Base-by-base conservation (phyloP, 2,113 vertebrate species). In the Ptychochromis oligacanthus region DNA sequence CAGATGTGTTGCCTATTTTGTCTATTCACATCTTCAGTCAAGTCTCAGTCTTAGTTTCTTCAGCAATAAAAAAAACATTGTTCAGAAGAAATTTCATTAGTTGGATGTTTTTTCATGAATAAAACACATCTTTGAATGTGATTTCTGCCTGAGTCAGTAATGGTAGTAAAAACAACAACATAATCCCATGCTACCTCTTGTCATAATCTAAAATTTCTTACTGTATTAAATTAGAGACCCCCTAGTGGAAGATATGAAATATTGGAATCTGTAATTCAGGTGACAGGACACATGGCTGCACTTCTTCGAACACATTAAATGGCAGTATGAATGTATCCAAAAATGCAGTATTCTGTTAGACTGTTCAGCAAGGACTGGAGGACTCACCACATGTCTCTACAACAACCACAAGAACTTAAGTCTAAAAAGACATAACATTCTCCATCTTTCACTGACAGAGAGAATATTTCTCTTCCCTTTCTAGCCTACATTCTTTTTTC, bases 401-500 rank as follows among this genome's bases (percentile, higher is more conserved):
- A 52, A 15, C 36, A 34, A 75, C 80, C 38, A 80, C 67, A 58
- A 64, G 9, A 60, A 6, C 43, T 18, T 4, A 7, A 6, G 6
- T 62, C 67, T 85, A 80, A 78, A 75, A 82, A 49, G 74, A 75
- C 65, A 72, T 78, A 13, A 46, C n/a, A 2, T 31, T 24, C 55
- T 40, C 5, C 7, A 58, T 62, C 36, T 26, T 38, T 49, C 26
- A 14, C 43, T 82, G 46, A 81, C 78, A 75, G 55, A 76, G 24
- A 61, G 11, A 70, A 34, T 28, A 46, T 82, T 74, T 79, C 18
- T 22, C 24, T 22, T 83, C 64, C 67, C 17, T 31, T 64, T 74
- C 70, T 40, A 38, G 76, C 91, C 77, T 75, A 83, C 22, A 24
- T 80, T 79, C 84, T 88, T 89, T 92, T 80, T 87, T 87, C 86